phyloP scores from a whole-genome alignment of 2,113 vertebrate genomes.

The Amblyopsis rosae region DNA sequence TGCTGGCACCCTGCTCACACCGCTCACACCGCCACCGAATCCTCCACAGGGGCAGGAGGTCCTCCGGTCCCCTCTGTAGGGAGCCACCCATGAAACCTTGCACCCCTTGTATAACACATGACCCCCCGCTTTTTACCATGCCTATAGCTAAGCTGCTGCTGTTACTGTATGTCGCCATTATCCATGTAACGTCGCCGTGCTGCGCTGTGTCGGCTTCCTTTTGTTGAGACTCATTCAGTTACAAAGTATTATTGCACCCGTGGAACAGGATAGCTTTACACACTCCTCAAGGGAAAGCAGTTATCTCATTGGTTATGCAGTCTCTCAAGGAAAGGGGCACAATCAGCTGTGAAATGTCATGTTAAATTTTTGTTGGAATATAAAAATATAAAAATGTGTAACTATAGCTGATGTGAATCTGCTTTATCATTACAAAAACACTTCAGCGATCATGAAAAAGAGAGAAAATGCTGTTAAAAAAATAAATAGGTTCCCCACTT shows the following conservation, averaged over 20 bases:
- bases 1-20: constrained; percentile 9
- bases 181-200: constrained; percentile 68
- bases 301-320: constrained; percentile 70
- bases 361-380: too few relatives aligned
- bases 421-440: too few relatives aligned
- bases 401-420: too few relatives aligned
- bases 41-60: constrained; percentile 34
- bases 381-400: too few relatives aligned
- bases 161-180: constrained; percentile 66
- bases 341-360: too few relatives aligned
- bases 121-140: constrained; percentile 59
- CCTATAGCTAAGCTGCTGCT: constrained; percentile 54
- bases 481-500: constrained; percentile 37
- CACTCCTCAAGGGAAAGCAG: constrained; percentile 59
- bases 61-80: constrained; percentile 44
- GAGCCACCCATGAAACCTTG: constrained; percentile 71
- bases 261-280: constrained; percentile 67
- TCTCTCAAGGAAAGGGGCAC: background rate
- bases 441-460: constrained; percentile 12
- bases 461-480: constrained; percentile 30
- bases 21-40: constrained; percentile 30
- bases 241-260: constrained; percentile 76
- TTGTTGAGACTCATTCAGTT: constrained; percentile 73
- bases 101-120: constrained; percentile 70
- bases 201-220: constrained; percentile 70